These are phyloP conservation scores for Sylvia atricapilla DNA, from an alignment of 2,113 vertebrate genomes.

Conservation along the genomic window DNA sequence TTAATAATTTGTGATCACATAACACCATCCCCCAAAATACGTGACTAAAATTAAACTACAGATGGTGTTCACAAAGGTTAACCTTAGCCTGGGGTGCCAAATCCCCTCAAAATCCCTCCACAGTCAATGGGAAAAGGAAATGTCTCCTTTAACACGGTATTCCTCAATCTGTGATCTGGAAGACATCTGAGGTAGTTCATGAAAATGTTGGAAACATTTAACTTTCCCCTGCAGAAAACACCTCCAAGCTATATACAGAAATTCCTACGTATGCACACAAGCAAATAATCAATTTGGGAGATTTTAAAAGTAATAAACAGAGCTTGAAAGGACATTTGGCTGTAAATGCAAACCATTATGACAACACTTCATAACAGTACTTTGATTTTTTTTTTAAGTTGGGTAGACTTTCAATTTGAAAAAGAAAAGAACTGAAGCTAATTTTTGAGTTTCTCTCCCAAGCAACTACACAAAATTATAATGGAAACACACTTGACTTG, in stretches of 20 bases:
- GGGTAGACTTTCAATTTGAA: background rate
- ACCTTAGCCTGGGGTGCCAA: conserved; percentile 17
- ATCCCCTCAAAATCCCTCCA: background rate
- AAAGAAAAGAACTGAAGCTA: background rate
- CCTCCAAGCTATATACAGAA: conserved; percentile 22
- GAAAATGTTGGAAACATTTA: conserved; percentile 44
- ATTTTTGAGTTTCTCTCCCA: background rate
- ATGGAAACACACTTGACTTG: background rate
- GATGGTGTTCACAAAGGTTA: conserved; percentile 10
- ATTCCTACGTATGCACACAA: conserved; percentile 17
- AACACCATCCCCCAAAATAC: background rate
- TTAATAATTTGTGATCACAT: conserved; percentile 6
- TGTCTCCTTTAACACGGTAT: conserved; percentile 22
- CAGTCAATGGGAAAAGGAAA: conserved; percentile 43
- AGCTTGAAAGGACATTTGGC: conserved; percentile 21
- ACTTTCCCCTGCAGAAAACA: conserved; percentile 41
- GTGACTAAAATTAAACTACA: conserved; percentile 43
- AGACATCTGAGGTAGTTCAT: conserved; percentile 58
- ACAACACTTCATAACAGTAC: conserved; percentile 18
- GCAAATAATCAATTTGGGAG: conserved; percentile 36
- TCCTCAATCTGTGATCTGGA: conserved; percentile 52
- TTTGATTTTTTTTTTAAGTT: background rate
- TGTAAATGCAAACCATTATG: conserved; percentile 41
- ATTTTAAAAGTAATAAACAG: conserved; percentile 52
- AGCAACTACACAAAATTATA: background rate